Base-by-base conservation (phyloP, 1,140 invertebrate species). In the Ceratina calcarata region DNA sequence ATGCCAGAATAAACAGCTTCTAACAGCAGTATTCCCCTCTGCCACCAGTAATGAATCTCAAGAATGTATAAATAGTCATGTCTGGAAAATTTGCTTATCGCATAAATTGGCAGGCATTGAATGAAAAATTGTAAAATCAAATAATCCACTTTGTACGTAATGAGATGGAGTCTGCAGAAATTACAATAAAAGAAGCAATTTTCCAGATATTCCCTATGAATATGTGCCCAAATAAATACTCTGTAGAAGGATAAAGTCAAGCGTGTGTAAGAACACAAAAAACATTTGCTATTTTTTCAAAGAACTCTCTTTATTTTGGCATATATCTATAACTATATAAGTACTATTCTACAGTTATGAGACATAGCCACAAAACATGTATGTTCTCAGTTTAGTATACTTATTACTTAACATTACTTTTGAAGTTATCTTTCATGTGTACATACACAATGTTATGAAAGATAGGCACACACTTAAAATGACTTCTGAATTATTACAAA, bases 1-100 rank as follows among this genome's bases (percentile, higher is more conserved):
- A 88, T 89, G 87, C 87, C 87, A 89, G 85, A 90, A 90, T 89
- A 88, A 91, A 91, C 86, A 90, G 89, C 79, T 89, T 70, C 79
- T 65, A 72, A 58, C 49, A 73, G 15, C 3, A 55, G n/a, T 57
- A 76, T 69, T 72, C 51, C 53, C 78, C 82, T 87, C 24, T 55
- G 37, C 61, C 75, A 78, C 45, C 75, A 62, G 22, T 60, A 78
- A 81, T 67, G 45, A 71, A 78, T 71, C 45, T 61, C 49, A 76
- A 78, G 16, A 71, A 71, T 78, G 45, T 67, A 66, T 45, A 67
- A 66, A 72, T 53, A 37, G 16, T 18, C 20, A 13, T 81, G 53
- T 32, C 67, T 57, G 60, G 75, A 81, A 81, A 81, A 71, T 58
- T 45, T 60, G 0, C n/a, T n/a, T 24, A 37, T 24, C 2, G 16